phyloP scores from a whole-genome alignment of 2,888 invertebrate species.

The Hydriomena furcata region DNA sequence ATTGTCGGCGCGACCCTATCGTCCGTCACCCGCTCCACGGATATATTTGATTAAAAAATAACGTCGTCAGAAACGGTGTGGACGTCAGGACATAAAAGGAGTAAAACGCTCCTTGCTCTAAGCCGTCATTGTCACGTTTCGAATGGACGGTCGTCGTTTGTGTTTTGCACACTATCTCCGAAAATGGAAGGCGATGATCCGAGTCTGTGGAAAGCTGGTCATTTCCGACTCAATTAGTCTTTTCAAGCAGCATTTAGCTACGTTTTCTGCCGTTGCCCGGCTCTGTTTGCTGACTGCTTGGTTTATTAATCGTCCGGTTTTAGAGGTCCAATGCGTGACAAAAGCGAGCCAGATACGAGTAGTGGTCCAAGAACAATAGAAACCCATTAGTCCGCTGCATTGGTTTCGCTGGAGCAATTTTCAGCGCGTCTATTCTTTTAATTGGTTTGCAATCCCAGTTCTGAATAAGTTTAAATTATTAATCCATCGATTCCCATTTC shows the following conservation, averaged over 20 bases:
- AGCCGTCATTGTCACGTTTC: slow-evolving; percentile 79
- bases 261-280: slow-evolving; percentile 24
- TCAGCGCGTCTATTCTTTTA: slow-evolving; percentile 61
- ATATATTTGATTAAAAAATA: slow-evolving; percentile 85
- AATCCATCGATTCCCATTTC: slow-evolving; percentile 23
- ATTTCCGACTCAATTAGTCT: slow-evolving; percentile 38
- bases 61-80: slow-evolving; percentile 81
- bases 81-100: slow-evolving; percentile 68
- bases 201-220: slow-evolving; percentile 41
- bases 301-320: slow-evolving; percentile 72
- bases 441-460: slow-evolving; percentile 59
- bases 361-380: slow-evolving; percentile 75
- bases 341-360: slow-evolving; percentile 65
- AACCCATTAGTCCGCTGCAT: slow-evolving; percentile 62
- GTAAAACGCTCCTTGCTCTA: slow-evolving; percentile 70
- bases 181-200: slow-evolving; percentile 54
- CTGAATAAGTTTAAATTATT: slow-evolving; percentile 19
- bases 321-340: slow-evolving; percentile 64
- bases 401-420: slow-evolving; percentile 43
- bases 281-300: slow-evolving; percentile 58
- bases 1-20: slow-evolving; percentile 79
- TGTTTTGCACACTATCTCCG: slow-evolving; percentile 71
- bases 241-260: slow-evolving; percentile 38
- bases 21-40: slow-evolving; percentile 80
- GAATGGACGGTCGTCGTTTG: slow-evolving; percentile 55